phyloP scores from a whole-genome alignment of 2,113 vertebrate genomes.

The Urocynchramus pylzowi region DNA sequence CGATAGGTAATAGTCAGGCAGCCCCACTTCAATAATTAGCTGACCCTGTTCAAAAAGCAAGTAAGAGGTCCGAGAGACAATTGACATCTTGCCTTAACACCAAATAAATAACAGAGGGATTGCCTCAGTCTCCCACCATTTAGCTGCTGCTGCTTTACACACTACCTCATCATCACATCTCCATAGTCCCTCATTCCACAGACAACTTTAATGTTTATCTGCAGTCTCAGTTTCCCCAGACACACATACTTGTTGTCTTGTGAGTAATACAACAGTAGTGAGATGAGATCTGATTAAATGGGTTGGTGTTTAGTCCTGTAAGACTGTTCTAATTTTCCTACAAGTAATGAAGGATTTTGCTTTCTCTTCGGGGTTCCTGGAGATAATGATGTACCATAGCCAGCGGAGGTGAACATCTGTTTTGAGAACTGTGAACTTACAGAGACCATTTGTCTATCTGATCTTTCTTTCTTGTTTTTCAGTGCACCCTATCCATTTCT shows the following conservation, averaged over 20 bases:
- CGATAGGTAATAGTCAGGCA: neutral
- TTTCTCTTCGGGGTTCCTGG: conserved; percentile 63
- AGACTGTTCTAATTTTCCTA: neutral
- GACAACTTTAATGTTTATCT: neutral
- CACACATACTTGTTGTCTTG: neutral
- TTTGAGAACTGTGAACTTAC: conserved; percentile 66
- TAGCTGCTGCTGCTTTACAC: neutral
- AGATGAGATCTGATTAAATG: neutral
- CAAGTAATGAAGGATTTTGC: conserved; percentile 41
- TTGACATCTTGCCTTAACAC: neutral
- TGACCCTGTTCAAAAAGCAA: neutral
- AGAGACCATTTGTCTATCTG: conserved; percentile 70
- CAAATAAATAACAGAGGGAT: neutral
- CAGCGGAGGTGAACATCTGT: conserved; percentile 72
- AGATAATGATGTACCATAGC: conserved; percentile 67
- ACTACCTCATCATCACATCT: neutral
- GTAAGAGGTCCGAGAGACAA: neutral
- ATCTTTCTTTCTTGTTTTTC: conserved; percentile 56
- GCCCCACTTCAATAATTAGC: neutral
- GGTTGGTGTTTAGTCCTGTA: neutral
- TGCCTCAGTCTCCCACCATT: neutral
- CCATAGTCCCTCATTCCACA: neutral
- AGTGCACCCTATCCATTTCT: conserved; percentile 55
- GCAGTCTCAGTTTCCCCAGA: neutral
- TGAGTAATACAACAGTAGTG: neutral